Percentiles rank a stretch among this genome's conserved stretches.
Conservation (phyloP, 2,888 invertebrate genomes). For the Machimus atricapillus region DNA sequence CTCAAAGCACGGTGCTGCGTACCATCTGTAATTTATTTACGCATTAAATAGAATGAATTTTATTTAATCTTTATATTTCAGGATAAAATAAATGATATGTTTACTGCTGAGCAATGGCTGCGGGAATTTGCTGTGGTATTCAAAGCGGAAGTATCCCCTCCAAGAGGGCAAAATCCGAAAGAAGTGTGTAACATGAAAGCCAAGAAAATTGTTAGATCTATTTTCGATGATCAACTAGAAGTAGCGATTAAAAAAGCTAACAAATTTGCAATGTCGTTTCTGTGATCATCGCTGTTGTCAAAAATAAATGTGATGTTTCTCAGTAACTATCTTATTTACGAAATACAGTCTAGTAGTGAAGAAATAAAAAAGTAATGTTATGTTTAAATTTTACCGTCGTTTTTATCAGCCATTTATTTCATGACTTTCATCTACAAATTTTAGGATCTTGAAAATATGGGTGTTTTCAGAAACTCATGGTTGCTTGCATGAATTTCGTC, state of each 20-base stretch:
- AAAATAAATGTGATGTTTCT: not conserved
- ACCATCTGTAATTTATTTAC: conserved; percentile 67
- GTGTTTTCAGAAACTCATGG: no score
- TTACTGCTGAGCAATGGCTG: conserved; percentile 77
- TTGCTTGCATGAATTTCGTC: no score
- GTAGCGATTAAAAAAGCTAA: conserved; percentile 69
- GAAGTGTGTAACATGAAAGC: conserved; percentile 73
- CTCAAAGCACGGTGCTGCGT: conserved; percentile 75
- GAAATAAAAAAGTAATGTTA: not conserved
- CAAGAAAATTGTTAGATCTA: conserved; percentile 66
- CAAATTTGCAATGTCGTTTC: conserved; percentile 61
- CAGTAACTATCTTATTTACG: not conserved
- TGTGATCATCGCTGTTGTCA: conserved; percentile 29
- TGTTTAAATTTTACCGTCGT: not conserved
- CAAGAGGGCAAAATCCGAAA: conserved; percentile 67
- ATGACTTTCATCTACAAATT: not conserved
- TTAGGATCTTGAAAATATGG: no score
- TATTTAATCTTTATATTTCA: conserved; percentile 53
- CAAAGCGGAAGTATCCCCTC: conserved; percentile 64
- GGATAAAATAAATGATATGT: conserved; percentile 66
- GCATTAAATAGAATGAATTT: not conserved
- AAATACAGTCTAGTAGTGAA: not conserved
- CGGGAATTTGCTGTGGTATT: conserved; percentile 68
- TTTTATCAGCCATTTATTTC: not conserved
- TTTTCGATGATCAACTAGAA: conserved; percentile 70